phyloP scores from a whole-genome alignment of 30 jellyfish, hydroid and myxozoan genomes.

The Aurelia sp. region DNA sequence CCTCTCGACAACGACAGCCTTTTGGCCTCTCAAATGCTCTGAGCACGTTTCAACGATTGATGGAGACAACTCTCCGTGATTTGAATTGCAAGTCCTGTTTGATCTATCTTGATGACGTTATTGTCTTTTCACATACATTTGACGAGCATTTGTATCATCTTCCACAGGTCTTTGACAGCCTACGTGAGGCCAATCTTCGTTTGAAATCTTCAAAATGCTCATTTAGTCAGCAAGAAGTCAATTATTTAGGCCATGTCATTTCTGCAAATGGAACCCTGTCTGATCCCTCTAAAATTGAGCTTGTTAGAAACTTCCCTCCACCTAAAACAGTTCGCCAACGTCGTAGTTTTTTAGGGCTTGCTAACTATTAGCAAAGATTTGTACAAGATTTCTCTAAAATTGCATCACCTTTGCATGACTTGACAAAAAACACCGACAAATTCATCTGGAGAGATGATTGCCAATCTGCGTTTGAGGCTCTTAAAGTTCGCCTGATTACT shows the following conservation, averaged over 20 bases:
- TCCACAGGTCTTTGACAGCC: background rate
- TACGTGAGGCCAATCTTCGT: background rate
- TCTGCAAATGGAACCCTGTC: background rate
- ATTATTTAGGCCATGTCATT: slow-evolving; percentile 1
- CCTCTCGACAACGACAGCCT: too few species aligned
- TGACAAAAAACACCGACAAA: background rate
- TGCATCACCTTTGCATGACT: slow-evolving; percentile 15
- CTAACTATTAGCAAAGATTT: slow-evolving; percentile 8
- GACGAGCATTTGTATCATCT: too few species aligned
- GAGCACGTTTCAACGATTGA: too few species aligned
- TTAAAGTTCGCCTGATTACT: background rate
- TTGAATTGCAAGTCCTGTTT: too few species aligned
- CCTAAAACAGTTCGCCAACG: background rate
- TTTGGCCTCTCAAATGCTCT: too few species aligned
- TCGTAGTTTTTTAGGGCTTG: slow-evolving; percentile 18
- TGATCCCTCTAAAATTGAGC: background rate
- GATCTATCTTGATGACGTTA: too few species aligned
- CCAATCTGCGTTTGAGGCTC: background rate
- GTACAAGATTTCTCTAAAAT: background rate
- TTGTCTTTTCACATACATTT: too few species aligned
- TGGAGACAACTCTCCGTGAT: too few species aligned
- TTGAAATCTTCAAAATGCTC: background rate
- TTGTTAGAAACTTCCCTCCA: background rate
- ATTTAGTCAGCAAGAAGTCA: background rate
- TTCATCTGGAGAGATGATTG: background rate